Evolutionary conservation across 1,140 invertebrate genomes (phyloP), one percentile per base, ranked within the genome.

Genomic region (Ceratosolen solmsi): DNA sequence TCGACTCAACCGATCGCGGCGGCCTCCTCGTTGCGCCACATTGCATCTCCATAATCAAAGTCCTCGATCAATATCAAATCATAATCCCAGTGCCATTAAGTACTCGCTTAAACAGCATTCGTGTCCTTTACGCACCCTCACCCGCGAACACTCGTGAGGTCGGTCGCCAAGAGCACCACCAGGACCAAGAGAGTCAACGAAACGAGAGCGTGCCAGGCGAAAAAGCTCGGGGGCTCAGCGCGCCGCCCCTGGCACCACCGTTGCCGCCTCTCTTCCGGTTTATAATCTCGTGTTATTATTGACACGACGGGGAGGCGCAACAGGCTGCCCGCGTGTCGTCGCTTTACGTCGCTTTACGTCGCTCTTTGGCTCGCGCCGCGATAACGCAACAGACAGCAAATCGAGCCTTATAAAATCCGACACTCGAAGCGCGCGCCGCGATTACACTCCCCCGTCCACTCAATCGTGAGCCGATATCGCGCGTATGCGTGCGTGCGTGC

Each of bases 401-500:
- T 73, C 49, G 71, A 73, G 46, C 25, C 27, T 73, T n/a, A 22
- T 36, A 73, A 73, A 46, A 73, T 73, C 49, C 71, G 71, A 56
- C 49, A 73, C 70, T 72, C 25, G 70, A 72, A 30, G 70, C 70
- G n/a, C 68, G 82, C 68, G 82, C 79, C 82, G 81, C 81, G 81
- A 83, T 80, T 81, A 82, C 68, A 71, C 68, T 79, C 68, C 27
- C n/a, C 83, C 68, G 38, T 30, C 83, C 49, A 77, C 46, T 60
- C 76, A 63, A 71, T 75, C 63, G 65, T 41, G 58, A 60, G 58
- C 58, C 27, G 58, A 60, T 60, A 60, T 60, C n/a, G n/a, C n/a
- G n/a, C n/a, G n/a, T n/a, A n/a, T n/a, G n/a, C n/a, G n/a, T n/a
- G 70, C 70, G n/a, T 38, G 82, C 68, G 82, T 73, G 73, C 27